A percentile compares a stretch with the other conserved stretches of the same genome.
phyloP scores from a whole-genome alignment of 92 coral and sea anemone species.

The Umimayanthus chanpuru region DNA sequence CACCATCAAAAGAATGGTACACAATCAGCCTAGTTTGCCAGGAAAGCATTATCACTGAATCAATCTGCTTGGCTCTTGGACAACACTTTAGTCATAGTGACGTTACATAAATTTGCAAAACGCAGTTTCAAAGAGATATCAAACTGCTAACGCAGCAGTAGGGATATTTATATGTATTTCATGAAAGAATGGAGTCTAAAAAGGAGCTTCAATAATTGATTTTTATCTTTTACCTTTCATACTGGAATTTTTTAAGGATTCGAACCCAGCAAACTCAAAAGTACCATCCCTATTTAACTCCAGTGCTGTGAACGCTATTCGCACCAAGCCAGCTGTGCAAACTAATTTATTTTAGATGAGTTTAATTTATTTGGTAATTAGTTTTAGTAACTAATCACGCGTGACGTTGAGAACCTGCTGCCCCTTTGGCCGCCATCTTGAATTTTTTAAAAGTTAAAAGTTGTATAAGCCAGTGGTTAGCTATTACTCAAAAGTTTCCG shows the following conservation, averaged over 20 bases:
- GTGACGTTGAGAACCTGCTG: neutral
- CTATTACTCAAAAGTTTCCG: no score
- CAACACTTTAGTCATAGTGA: no score
- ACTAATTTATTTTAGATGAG: no score
- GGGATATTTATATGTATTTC: neutral
- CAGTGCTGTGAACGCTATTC: no score
- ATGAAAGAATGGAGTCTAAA: neutral
- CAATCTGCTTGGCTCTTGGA: neutral
- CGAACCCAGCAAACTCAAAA: no score
- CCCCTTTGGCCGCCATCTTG: neutral
- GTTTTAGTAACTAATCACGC: neutral
- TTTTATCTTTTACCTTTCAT: no score
- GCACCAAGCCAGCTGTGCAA: no score
- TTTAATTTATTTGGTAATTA: neutral
- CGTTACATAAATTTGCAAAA: neutral
- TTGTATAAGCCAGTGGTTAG: neutral
- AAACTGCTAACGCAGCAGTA: neutral
- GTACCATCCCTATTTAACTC: no score
- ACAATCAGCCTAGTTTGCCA: neutral
- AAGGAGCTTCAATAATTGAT: no score
- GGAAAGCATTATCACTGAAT: neutral
- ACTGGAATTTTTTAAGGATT: no score
- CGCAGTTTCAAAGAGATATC: neutral
- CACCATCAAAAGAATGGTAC: neutral
- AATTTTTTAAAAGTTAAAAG: no score